Evolutionary conservation across 2,113 vertebrate species (phyloP), one percentile per base, ranked within the genome.

Genomic region (Tor tambroides): DNA sequence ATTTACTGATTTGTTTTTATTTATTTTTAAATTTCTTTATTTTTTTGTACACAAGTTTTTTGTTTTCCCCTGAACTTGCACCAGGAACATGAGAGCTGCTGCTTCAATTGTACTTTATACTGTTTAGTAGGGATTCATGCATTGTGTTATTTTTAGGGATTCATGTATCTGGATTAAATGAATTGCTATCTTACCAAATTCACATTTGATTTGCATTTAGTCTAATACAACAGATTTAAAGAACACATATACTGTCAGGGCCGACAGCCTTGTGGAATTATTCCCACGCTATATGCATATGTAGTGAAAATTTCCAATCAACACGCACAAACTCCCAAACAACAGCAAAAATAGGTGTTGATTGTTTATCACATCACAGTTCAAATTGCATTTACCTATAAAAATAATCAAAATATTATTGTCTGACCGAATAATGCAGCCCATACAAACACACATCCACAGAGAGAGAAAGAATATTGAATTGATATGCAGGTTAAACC

Each of bases 401-500:
- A 76, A 49, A 76, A 76, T 21, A 54, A 3, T 54, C 46, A 10
- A 19, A 54, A 78, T 78, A 78, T 54, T 15, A 54, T 77, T 67
- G 35, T 74, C 11, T 74, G 35, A 28, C 65, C n/a, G 85, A 69
- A 46, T 30, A 76, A 80, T 51, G 10, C 76, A 72, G 28, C 17
- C 4, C 43, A 23, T 21, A 83, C 35, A 30, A 19, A 35, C 28
- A 78, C 79, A 38, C 21, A 21, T 71, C n/a, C 80, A 69, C 63
- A 67, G 17, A 26, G 38, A 49, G 41, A 30, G 41, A 46, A 8
- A 21, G 28, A 80, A 85, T 74, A 84, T 59, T 76, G 85, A 5
- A 86, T 7, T 21, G 38, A 72, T 30, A 74, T 65, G 46, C 83
- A 28, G 30, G 15, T 59, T 83, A 72, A 87, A 86, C 83, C 81